Conservation (phyloP, 2,113 vertebrate genomes). For the Rattus norvegicus region GRCr8 NC_086021.1:77844001-77844500, state of each 20-base stretch:
- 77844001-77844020: background rate
- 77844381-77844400: background rate
- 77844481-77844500: background rate
- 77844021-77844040: background rate
- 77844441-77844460: background rate
- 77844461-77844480: background rate
- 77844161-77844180: background rate
- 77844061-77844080: background rate
- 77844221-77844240: background rate
- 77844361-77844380: background rate
- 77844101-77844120: background rate
- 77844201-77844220: background rate
- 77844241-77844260: background rate
- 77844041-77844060: background rate
- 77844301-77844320: background rate
- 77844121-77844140: background rate
- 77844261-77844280: background rate
- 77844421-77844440: background rate
- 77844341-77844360: background rate
- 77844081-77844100: background rate
- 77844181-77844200: background rate
- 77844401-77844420: background rate
- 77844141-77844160: background rate
- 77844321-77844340: background rate
- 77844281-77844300: background rate